A percentile compares a stretch with the other conserved stretches of the same genome.
Conservation (phyloP, 2,113 vertebrate genomes). For the Cinclus cinclus region DNA sequence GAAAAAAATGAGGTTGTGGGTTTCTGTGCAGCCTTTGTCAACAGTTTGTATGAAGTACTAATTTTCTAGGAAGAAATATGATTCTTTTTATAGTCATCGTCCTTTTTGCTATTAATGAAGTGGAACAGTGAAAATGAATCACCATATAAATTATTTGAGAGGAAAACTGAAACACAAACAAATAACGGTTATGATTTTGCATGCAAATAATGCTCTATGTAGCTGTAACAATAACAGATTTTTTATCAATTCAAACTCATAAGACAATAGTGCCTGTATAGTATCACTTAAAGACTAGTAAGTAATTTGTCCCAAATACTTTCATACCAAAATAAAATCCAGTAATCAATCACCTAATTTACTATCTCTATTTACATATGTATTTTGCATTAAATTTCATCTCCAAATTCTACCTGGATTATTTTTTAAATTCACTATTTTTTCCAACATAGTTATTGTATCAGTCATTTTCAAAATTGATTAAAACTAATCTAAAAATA, state of each 20-base stretch:
- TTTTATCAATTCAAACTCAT: background rate
- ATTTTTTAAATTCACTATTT: background rate
- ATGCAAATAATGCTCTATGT: background rate
- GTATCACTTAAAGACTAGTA: background rate
- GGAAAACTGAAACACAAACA: background rate
- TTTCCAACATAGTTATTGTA: background rate
- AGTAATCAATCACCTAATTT: background rate
- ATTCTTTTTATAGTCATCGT: background rate
- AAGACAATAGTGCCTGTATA: background rate
- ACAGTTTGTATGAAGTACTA: background rate
- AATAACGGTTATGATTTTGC: background rate
- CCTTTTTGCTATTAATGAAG: background rate
- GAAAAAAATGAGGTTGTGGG: background rate
- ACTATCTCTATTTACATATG: background rate
- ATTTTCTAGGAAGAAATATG: background rate
- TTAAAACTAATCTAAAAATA: background rate
- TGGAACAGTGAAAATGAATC: background rate
- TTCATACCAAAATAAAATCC: background rate
- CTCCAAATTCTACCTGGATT: background rate
- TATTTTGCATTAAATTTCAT: background rate
- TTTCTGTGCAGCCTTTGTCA: background rate
- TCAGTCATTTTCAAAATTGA: background rate
- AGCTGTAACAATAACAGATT: background rate
- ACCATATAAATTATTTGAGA: background rate
- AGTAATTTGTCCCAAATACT: background rate